A percentile compares a stretch with the other conserved stretches of the same genome.
Conservation (phyloP, 1,140 invertebrate species). For the Drosophila cardini region DNA sequence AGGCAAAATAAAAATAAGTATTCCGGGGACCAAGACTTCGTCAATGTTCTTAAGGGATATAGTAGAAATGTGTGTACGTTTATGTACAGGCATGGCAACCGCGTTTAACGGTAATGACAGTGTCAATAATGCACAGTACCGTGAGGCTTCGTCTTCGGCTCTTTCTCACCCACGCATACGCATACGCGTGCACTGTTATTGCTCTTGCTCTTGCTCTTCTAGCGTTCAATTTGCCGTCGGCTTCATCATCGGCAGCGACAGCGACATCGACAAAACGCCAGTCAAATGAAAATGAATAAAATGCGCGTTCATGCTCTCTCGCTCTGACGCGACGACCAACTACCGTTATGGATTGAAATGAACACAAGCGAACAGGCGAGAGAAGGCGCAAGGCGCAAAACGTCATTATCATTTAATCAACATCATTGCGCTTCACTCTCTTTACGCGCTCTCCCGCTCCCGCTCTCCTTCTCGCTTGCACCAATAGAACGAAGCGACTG, state of each 20-base stretch:
- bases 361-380: conserved; percentile 17
- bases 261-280: conserved; percentile 53
- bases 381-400: conserved; percentile 28
- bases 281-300: conserved; percentile 44
- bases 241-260: conserved; percentile 34
- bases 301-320: conserved; percentile 74
- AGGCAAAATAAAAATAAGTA: conserved; percentile 68
- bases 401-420: conserved; percentile 67
- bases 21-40: conserved; percentile 19
- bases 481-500: conserved; percentile 32
- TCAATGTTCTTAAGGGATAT: conserved; percentile 33
- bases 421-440: conserved; percentile 35
- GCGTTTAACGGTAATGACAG: conserved; percentile 23
- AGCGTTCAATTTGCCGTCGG: conserved; percentile 44
- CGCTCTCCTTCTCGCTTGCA: conserved; percentile 45
- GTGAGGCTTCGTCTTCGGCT: conserved; percentile 22
- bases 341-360: conserved; percentile 55
- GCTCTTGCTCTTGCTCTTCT: background rate
- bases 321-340: conserved; percentile 54
- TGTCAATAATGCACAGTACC: conserved; percentile 34
- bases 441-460: conserved; percentile 19
- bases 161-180: conserved; percentile 41
- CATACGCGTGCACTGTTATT: background rate
- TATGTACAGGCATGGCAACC: conserved; percentile 36
- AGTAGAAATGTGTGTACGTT: background rate